These are phyloP conservation scores for Anticlea derivata DNA, from an alignment of 2,888 invertebrate species.

Conservation along the genomic window DNA sequence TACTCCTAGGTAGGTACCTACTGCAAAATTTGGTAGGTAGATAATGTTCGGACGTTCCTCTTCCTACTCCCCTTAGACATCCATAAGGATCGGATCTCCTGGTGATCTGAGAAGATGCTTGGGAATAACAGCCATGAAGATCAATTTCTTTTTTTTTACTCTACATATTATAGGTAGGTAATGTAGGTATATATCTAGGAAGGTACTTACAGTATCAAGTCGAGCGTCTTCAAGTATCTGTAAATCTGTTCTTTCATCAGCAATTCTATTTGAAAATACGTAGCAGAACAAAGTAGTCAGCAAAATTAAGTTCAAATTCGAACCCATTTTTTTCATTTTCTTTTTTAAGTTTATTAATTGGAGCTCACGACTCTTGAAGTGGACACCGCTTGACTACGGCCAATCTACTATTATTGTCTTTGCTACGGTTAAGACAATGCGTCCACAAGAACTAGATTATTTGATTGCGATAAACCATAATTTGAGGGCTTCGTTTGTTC, in stretches of 20 bases:
- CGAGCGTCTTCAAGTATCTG: constrained; percentile 65
- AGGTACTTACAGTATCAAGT: constrained; percentile 64
- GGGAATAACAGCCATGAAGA: too few species aligned
- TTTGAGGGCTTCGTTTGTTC: constrained; percentile 33
- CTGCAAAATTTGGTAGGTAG: too few species aligned
- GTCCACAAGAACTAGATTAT: constrained; percentile 46
- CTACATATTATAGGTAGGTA: too few species aligned
- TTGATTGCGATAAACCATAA: constrained; percentile 41
- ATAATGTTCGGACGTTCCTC: too few species aligned
- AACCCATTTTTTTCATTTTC: too few species aligned
- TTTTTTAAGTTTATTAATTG: too few species aligned
- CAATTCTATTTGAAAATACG: background rate
- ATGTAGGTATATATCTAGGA: background rate
- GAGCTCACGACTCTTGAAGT: constrained; percentile 27
- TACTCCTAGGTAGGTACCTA: too few species aligned
- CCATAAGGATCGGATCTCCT: too few species aligned
- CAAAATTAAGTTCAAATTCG: background rate
- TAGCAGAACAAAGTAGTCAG: background rate
- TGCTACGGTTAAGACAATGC: constrained; percentile 41
- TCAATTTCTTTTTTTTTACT: too few species aligned
- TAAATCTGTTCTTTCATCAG: constrained; percentile 40
- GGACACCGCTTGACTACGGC: constrained; percentile 40
- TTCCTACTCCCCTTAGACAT: too few species aligned
- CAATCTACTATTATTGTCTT: too few species aligned
- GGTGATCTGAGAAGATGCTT: too few species aligned